Base-by-base conservation (phyloP, 2,797 vertebrate genomes). In the Clarias fuscus region DNA sequence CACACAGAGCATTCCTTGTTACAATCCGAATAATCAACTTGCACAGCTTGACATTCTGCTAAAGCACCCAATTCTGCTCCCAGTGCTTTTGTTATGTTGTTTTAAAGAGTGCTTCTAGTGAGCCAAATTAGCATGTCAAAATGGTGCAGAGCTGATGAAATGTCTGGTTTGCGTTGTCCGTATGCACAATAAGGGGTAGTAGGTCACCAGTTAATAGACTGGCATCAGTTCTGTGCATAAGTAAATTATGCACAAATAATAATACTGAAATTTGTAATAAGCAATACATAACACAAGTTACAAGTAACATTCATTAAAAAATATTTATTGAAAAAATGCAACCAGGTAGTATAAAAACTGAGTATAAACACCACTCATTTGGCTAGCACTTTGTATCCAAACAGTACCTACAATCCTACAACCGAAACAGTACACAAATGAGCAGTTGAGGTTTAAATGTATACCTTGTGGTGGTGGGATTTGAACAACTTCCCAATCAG, bases 41-140 rank as follows among this genome's bases (percentile, higher is more conserved):
- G 86, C 87, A 58, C 89, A 86, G 78, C 84, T 88, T 88, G 77
- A 89, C 85, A 73, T 77, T 87, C 87, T 90, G 88, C 83, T 48
- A 82, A 83, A 88, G 80, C 11, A 86, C 77, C 83, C 79, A 80
- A 85, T 86, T 88, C 85, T 86, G 75, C 87, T 88, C 65, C 81
- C 87, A 84, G 68, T 10, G 30, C 86, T 86, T 91, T 89, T 89
- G 87, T 86, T 48, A 71, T 59, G 89, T 86, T 89, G 85, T 90
- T 80, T 91, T 85, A 77, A 87, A 89, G 87, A 87, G 90, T 24
- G 83, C 86, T 88, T 89, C 88, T 82, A 73, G 86, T 81, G 73
- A 84, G 80, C 85, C 80, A 77, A 87, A 90, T 91, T 89, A 88
- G 89, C 92, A 92, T 92, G 80, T 91, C 88, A 91, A 91, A 92